Percentiles rank a stretch among this genome's conserved stretches.
phyloP scores from a whole-genome alignment of 2,888 invertebrate species.

The Corbicula japonica region DNA sequence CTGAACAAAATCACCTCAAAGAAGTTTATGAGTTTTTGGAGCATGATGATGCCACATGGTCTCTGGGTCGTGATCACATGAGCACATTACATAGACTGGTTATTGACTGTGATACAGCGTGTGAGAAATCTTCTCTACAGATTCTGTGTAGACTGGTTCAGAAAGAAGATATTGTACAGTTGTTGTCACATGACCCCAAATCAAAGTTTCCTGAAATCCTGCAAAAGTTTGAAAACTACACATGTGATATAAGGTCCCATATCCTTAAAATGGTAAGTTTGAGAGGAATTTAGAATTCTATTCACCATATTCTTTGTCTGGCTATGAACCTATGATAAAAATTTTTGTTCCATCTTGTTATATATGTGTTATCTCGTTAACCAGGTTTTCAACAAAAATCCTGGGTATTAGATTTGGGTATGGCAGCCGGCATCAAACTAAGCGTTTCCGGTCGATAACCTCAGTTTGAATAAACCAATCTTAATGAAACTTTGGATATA shows the following conservation, averaged over 20 bases:
- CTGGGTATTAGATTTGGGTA: too few species aligned
- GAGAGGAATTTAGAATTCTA: neutral
- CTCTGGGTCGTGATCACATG: constrained; percentile 72
- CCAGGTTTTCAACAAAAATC: too few species aligned
- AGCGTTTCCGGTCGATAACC: too few species aligned
- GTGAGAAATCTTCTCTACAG: constrained; percentile 50
- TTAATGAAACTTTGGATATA: too few species aligned
- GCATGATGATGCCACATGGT: constrained; percentile 63
- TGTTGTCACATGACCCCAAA: constrained; percentile 69
- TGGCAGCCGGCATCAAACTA: too few species aligned
- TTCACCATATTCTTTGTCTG: neutral
- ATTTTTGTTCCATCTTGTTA: neutral
- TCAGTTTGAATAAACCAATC: too few species aligned
- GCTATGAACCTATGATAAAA: neutral
- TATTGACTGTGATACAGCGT: constrained; percentile 57
- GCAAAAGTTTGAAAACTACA: constrained; percentile 62
- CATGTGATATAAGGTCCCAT: constrained; percentile 54
- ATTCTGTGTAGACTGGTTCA: constrained; percentile 66
- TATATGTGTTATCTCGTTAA: neutral
- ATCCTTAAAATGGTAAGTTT: constrained; percentile 69
- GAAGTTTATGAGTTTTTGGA: constrained; percentile 70
- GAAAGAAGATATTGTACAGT: constrained; percentile 64
- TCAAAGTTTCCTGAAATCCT: constrained; percentile 66
- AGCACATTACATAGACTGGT: constrained; percentile 64
- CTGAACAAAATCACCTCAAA: constrained; percentile 51